A percentile compares a stretch with the other conserved stretches of the same genome.
These are phyloP conservation scores for Rhyacophila evoluta DNA, from an alignment of 2,888 invertebrate species.

Conservation along the genomic window DNA sequence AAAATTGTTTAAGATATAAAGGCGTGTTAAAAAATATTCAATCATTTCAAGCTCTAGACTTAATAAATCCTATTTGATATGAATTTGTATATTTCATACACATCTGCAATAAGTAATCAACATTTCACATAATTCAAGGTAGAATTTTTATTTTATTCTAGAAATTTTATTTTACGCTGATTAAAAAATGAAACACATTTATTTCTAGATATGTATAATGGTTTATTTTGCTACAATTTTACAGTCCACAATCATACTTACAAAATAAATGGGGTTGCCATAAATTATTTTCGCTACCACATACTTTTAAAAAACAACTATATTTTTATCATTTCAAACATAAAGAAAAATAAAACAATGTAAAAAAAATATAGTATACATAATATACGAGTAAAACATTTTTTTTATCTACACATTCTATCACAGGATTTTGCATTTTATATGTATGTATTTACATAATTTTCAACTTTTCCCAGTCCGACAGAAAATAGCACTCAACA, in stretches of 20 bases:
- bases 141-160: too few species aligned
- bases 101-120: too few species aligned
- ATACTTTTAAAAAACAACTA: not conserved
- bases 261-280: too few species aligned
- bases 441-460: too few species aligned
- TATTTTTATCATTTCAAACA: not conserved
- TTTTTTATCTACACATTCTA: conserved; percentile 13
- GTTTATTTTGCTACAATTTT: not conserved
- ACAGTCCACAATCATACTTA: not conserved
- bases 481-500: not conserved
- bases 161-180: not conserved
- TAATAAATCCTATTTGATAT: too few species aligned
- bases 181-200: not conserved
- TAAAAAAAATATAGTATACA: conserved; percentile 5
- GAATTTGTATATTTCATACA: too few species aligned
- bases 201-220: not conserved
- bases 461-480: not conserved
- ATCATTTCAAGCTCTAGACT: too few species aligned
- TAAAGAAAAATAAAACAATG: not conserved
- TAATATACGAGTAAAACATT: not conserved
- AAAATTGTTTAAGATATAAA: too few species aligned
- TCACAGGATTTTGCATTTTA: not conserved
- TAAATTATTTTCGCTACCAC: not conserved
- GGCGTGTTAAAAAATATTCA: too few species aligned
- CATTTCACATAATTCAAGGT: too few species aligned